A percentile compares a stretch with the other conserved stretches of the same genome.
Evolutionary conservation across 1,140 invertebrate species (phyloP).

Genomic region (Halictus rubicundus): DNA sequence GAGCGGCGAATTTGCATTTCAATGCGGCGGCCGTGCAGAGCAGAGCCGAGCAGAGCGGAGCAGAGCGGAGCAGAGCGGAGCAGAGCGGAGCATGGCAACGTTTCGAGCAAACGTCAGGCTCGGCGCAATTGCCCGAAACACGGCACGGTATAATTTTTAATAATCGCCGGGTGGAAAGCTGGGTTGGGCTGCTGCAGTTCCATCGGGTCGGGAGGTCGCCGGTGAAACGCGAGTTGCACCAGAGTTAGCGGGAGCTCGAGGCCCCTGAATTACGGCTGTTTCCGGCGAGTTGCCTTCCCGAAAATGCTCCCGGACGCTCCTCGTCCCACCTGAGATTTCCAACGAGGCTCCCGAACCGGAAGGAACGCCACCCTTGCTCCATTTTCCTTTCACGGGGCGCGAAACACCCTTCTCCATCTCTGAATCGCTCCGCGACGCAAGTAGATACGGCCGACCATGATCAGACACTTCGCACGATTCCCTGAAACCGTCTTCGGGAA

Average conservation of each 20-base stretch:
- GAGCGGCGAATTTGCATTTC: conserved; percentile 14
- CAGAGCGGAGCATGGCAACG: too few species aligned
- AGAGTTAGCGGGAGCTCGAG: background rate
- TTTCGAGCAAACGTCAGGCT: background rate
- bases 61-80: too few species aligned
- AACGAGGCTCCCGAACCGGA: conserved; percentile 43
- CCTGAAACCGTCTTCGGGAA: too few species aligned
- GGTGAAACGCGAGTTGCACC: background rate
- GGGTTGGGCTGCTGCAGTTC: background rate
- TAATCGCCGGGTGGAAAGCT: background rate
- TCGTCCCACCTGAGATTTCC: conserved; percentile 40
- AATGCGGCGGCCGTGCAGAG: background rate
- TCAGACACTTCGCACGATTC: too few species aligned
- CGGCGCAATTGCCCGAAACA: background rate
- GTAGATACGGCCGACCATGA: too few species aligned
- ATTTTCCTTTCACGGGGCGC: conserved; percentile 25
- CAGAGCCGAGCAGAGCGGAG: too few species aligned
- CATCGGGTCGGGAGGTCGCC: background rate
- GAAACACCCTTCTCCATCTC: too few species aligned
- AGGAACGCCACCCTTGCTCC: conserved; percentile 40
- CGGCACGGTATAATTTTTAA: conserved; percentile 20
- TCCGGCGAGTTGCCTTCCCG: conserved; percentile 40
- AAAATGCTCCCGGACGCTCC: conserved; percentile 15
- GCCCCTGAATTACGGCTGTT: conserved; percentile 28
- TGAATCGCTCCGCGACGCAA: too few species aligned